Conservation (phyloP, 2,113 vertebrate genomes). For the Labeo rohita region DNA sequence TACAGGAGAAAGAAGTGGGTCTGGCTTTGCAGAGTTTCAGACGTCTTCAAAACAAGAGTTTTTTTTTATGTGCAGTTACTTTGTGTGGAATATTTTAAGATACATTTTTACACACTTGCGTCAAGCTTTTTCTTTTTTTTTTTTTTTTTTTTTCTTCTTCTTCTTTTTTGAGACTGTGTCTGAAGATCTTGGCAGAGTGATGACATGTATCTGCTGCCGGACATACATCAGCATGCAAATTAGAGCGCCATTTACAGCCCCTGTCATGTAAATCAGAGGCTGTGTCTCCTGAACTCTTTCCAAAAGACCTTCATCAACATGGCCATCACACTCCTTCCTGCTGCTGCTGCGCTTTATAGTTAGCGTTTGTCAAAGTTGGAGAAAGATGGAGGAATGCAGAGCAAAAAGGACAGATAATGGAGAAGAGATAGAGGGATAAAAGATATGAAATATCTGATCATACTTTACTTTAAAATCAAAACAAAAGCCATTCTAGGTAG, state of each 20-base stretch:
- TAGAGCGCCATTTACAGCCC: neutral
- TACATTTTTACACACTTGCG: neutral
- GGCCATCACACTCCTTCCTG: constrained; percentile 43
- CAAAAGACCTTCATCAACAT: constrained; percentile 68
- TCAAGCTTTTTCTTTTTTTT: neutral
- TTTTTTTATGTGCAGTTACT: neutral
- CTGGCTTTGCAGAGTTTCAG: neutral
- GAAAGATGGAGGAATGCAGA: neutral
- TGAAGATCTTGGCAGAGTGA: constrained; percentile 58
- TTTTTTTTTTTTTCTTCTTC: constrained; percentile 33
- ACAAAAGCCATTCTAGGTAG: neutral
- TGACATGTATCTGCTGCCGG: constrained; percentile 69
- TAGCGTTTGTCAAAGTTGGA: neutral
- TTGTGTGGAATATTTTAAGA: neutral
- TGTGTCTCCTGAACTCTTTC: constrained; percentile 52
- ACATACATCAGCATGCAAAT: constrained; percentile 59
- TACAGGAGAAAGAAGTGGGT: constrained; percentile 56
- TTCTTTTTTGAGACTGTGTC: constrained; percentile 39
- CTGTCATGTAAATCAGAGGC: constrained; percentile 56
- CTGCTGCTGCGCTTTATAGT: neutral
- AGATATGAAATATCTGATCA: neutral
- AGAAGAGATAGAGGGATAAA: neutral
- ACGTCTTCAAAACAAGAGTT: neutral
- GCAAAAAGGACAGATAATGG: neutral
- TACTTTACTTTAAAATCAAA: neutral